Evolutionary conservation across 2,113 vertebrate species (phyloP).

Genomic region (Ochotona princeps): DNA sequence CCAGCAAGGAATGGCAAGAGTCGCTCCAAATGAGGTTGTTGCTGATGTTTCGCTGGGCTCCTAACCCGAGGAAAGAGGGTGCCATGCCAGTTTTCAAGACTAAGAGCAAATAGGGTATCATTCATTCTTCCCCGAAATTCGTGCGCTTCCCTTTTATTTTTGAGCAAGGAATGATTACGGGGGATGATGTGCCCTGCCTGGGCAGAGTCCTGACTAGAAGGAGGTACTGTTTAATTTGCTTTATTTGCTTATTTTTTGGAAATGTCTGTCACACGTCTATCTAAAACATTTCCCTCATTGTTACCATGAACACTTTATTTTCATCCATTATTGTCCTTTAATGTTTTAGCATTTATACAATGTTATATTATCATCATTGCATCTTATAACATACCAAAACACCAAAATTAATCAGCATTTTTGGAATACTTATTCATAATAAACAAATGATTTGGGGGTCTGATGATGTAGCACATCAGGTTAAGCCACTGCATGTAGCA

Average conservation of each 20-base stretch:
- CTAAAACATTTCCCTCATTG: too few relatives aligned
- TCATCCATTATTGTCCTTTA: neutral
- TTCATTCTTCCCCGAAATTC: neutral
- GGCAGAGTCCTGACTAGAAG: neutral
- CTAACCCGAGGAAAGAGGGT: conserved; percentile 27
- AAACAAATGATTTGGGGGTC: neutral
- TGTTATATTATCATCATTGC: neutral
- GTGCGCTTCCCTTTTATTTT: neutral
- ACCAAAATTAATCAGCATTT: neutral
- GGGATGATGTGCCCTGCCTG: neutral
- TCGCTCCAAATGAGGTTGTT: neutral
- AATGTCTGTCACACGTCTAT: neutral
- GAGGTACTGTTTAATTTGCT: neutral
- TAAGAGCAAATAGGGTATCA: neutral
- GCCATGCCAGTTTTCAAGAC: neutral
- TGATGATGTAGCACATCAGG: too few relatives aligned
- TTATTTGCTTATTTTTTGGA: neutral
- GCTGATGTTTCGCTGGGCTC: conserved; percentile 20
- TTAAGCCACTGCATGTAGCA: too few relatives aligned
- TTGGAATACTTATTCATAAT: neutral
- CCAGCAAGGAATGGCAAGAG: conserved; percentile 44
- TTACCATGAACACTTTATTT: neutral
- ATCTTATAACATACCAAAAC: neutral
- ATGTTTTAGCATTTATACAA: neutral
- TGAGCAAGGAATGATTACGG: neutral